A percentile compares a stretch with the other conserved stretches of the same genome.
Evolutionary conservation across 2,113 vertebrate species (phyloP).

Genomic region (Solenodon paradoxus): DNA sequence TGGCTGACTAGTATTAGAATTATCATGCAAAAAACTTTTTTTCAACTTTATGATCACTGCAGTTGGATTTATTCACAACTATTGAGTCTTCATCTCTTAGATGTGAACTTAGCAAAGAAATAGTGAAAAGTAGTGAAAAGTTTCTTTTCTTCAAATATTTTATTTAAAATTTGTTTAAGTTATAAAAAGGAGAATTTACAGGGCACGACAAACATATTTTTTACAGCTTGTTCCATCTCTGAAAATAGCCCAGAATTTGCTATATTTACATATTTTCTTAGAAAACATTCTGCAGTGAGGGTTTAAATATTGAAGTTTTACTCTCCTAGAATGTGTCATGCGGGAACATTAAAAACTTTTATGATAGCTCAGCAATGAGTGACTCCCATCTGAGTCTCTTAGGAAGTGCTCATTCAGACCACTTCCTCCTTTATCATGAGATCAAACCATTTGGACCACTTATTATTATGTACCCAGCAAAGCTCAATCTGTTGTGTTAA

Average conservation of each 20-base stretch:
- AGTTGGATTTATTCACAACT: not conserved
- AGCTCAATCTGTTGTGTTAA: constrained; percentile 81
- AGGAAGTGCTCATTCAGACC: constrained; percentile 74
- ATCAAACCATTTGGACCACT: constrained; percentile 77
- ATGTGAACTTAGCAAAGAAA: not conserved
- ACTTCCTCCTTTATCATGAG: constrained; percentile 79
- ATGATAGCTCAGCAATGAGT: constrained; percentile 57
- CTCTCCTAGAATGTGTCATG: constrained; percentile 5
- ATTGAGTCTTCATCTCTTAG: not conserved
- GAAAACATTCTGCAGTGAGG: constrained; percentile 39
- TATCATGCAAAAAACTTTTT: not conserved
- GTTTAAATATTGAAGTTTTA: constrained; percentile 14
- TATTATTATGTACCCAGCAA: constrained; percentile 76
- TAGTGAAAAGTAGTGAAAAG: not conserved
- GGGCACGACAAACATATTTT: not conserved
- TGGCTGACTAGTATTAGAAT: not conserved
- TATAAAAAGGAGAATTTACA: not conserved
- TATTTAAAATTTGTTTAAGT: constrained; percentile 28
- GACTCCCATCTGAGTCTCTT: constrained; percentile 59
- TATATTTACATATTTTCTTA: constrained; percentile 64
- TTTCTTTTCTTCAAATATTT: not conserved
- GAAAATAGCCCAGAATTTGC: constrained; percentile 42
- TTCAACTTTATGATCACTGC: not conserved
- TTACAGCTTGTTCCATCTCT: not conserved
- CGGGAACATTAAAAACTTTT: constrained; percentile 55